These are phyloP conservation scores for Ophion slaviceki DNA, from an alignment of 2,888 invertebrate species.

Conservation along the genomic window DNA sequence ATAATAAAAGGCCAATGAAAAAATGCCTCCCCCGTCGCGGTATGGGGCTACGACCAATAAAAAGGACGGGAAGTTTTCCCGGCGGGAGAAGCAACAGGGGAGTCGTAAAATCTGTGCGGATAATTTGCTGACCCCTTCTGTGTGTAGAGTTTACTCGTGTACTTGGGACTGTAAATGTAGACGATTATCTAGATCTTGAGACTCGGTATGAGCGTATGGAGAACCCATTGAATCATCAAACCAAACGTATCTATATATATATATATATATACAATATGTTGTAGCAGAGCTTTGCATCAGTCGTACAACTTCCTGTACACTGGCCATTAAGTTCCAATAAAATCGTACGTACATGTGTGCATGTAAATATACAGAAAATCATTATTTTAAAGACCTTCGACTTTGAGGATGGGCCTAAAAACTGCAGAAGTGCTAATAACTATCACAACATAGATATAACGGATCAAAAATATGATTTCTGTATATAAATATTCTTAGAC, in stretches of 20 bases:
- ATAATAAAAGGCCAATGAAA: conserved; percentile 17
- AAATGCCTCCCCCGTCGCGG: background rate
- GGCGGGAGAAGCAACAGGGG: conserved; percentile 7
- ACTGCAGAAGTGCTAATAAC: background rate
- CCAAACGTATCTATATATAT: background rate
- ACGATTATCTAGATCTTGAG: conserved; percentile 41
- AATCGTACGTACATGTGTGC: conserved; percentile 4
- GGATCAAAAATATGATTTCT: too few species aligned
- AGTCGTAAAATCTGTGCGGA: conserved; percentile 31
- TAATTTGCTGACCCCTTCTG: conserved; percentile 4
- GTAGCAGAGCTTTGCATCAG: conserved; percentile 28
- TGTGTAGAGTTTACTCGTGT: conserved; percentile 12
- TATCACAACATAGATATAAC: too few species aligned
- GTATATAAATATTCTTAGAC: too few species aligned
- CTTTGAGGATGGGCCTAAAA: background rate
- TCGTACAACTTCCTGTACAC: conserved; percentile 40
- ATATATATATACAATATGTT: too few species aligned
- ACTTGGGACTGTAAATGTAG: conserved; percentile 36
- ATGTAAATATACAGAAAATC: background rate
- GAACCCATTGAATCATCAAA: conserved; percentile 48
- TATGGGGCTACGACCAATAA: background rate
- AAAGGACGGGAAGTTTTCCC: conserved; percentile 15
- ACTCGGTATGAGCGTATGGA: conserved; percentile 7
- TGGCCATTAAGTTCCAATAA: conserved; percentile 46
- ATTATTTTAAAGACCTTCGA: background rate